Evolutionary conservation across 2,797 vertebrate genomes (phyloP), one percentile per base, ranked within the genome.

Genomic region (Harpagifer antarcticus): DNA sequence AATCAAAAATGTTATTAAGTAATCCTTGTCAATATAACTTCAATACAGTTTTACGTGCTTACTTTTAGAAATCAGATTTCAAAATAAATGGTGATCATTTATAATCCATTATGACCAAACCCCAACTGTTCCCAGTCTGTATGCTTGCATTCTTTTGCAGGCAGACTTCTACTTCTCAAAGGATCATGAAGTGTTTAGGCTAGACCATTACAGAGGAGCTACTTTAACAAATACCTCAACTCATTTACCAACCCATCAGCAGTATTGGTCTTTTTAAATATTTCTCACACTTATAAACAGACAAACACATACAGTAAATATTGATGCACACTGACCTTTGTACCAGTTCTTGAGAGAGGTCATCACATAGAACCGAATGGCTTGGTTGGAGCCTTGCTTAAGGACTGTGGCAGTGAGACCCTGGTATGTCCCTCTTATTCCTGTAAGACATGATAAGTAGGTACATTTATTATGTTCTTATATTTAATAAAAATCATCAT

Each of bases 311-410:
- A 37, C 13, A 58, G 19, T 8, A 37, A 6, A 37, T 37, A 37
- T 3, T 37, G 10, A 11, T n/a, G 33, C 9, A 54, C 20, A 76
- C 86, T 7, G 74, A 99, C 98, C 97, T 97, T 94, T 97, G 89
- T 99, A 99, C 97, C 97, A 99, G 94, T 99, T 99, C 89, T 93
- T 96, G 45, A 99, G 95, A 3, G 96, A 96, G 0, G 98, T 99
- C 98, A 99, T 99, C 84, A 99, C 96, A 0, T 92, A 99, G 93
- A 99, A 99, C 2, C 98, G 96, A 66, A 99, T 99, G 9, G 98
- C 97, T 83, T 99, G 98, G 88, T 99, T 99, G 5, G 97, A 99
- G 33, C 98, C 98, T 85, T 99, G 98, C 89, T 99, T 99, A 23
- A 99, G 96, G 49, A 99, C 84, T 0, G 97, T 99, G 0, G 98